Conservation (phyloP, 2,888 invertebrate species). For the Rhagonycha lutea region DNA sequence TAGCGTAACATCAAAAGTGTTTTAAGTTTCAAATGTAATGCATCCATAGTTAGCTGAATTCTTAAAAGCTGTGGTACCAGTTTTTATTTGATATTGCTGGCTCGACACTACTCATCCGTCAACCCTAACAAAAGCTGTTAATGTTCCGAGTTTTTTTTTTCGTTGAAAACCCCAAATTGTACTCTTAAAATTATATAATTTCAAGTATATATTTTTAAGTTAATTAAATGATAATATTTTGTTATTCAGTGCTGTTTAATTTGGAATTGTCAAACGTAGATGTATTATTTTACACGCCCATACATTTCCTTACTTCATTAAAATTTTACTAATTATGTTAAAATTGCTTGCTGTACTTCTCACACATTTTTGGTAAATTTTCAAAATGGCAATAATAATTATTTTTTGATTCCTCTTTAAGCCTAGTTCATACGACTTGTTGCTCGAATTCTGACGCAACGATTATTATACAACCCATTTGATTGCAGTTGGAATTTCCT, state of each 20-base stretch:
- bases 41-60: not conserved
- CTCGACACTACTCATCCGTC: not conserved
- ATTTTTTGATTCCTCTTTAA: not conserved
- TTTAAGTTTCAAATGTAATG: not conserved
- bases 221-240: not conserved
- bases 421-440: conserved; percentile 32
- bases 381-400: not conserved
- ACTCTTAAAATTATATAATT: not conserved
- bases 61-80: not conserved
- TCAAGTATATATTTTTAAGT: not conserved
- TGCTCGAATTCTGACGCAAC: conserved; percentile 32
- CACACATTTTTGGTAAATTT: not conserved
- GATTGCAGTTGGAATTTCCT: conserved; percentile 40
- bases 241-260: not conserved
- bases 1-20: not conserved
- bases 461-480: conserved; percentile 40
- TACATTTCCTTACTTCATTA: too few species aligned
- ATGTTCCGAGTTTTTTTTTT: not conserved
- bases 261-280: not conserved
- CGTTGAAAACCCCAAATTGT: not conserved
- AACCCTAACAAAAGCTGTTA: not conserved
- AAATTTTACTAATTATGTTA: not conserved
- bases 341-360: not conserved
- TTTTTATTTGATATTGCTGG: not conserved
- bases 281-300: not conserved